Conservation (phyloP, 2,888 invertebrate genomes). For the Protophormia terraenovae region DNA sequence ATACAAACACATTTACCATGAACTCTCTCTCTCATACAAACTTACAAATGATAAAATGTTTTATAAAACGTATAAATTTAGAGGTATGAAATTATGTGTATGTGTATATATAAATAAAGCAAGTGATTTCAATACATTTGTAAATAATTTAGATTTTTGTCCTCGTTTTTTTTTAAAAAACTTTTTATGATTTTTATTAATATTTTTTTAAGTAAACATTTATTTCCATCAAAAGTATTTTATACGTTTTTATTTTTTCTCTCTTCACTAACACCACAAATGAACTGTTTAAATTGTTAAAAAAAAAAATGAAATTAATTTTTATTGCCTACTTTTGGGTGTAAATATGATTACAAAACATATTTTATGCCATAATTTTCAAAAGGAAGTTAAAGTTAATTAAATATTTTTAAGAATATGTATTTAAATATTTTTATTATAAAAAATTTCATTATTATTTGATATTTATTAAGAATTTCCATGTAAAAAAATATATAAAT, state of each 20-base stretch:
- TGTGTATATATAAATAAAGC: not conserved
- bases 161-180: slow-evolving; percentile 1
- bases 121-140: slow-evolving; percentile 42
- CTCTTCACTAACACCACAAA: not conserved
- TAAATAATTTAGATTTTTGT: slow-evolving; percentile 34
- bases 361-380: too few species aligned
- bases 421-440: too few species aligned
- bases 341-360: not conserved
- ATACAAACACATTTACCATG: not conserved
- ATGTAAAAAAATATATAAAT: too few species aligned
- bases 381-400: too few species aligned
- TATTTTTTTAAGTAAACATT: slow-evolving; percentile 14
- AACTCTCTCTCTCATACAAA: not conserved
- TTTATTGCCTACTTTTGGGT: slow-evolving; percentile 39
- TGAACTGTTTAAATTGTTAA: not conserved
- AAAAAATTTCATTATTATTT: too few species aligned
- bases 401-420: too few species aligned
- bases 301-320: not conserved
- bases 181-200: not conserved
- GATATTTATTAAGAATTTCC: too few species aligned
- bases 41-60: not conserved
- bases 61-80: not conserved
- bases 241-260: not conserved
- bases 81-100: not conserved
- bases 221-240: slow-evolving; percentile 13